A percentile compares a stretch with the other conserved stretches of the same genome.
Conservation (phyloP, 2,113 vertebrate genomes). For the Forbesichthys papilliferus region DNA sequence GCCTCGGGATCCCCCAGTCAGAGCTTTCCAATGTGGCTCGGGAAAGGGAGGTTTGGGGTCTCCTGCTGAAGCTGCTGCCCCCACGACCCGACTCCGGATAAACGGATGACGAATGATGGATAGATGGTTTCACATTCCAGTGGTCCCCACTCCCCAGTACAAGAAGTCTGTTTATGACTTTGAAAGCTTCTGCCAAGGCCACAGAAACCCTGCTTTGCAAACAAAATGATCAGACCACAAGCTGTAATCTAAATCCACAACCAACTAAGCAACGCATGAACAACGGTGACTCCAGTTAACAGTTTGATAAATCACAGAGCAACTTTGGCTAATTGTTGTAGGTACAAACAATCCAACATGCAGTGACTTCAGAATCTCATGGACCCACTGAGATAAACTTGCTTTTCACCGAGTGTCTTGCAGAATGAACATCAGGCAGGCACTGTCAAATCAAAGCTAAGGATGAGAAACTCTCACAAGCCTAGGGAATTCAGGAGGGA, state of each 20-base stretch:
- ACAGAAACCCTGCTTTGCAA: conserved; percentile 37
- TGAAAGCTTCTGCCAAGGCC: conserved; percentile 39
- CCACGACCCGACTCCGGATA: no score
- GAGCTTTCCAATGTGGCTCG: no score
- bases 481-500: conserved; percentile 18
- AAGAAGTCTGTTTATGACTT: conserved; percentile 25
- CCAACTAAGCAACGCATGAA: conserved; percentile 11
- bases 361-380: background rate
- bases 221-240: conserved; percentile 37
- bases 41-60: no score
- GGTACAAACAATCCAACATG: background rate
- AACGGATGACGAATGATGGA: no score
- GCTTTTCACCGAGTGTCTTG: background rate
- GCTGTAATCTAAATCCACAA: conserved; percentile 39
- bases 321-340: conserved; percentile 1
- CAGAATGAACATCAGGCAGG: conserved; percentile 35
- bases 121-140: conserved; percentile 35
- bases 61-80: no score
- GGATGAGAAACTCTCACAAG: conserved; percentile 21
- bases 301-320: background rate
- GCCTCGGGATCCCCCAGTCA: no score
- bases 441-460: conserved; percentile 12
- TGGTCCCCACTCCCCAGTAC: conserved; percentile 20
- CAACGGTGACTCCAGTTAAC: conserved; percentile 9
- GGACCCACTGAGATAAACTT: background rate